Conservation (phyloP, 2,888 invertebrate genomes). For the Chrysopilus asiliformis region DNA sequence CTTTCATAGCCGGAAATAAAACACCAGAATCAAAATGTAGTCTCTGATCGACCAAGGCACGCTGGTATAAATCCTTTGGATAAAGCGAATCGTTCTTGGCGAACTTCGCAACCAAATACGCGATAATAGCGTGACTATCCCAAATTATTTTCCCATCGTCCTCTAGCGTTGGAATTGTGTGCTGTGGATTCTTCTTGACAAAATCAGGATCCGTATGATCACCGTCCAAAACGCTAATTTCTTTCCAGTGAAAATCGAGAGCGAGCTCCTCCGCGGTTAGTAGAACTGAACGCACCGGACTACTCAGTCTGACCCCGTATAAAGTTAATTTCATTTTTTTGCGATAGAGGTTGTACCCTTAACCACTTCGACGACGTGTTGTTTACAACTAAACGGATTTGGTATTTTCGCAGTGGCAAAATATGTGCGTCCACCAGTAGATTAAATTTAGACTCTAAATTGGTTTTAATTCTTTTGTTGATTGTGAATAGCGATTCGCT, state of each 20-base stretch:
- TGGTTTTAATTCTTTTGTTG: too few species aligned
- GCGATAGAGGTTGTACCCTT: too few species aligned
- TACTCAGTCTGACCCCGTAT: too few species aligned
- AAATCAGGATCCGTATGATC: slow-evolving; percentile 21
- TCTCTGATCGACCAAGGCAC: slow-evolving; percentile 24
- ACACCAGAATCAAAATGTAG: slow-evolving; percentile 16
- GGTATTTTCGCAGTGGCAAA: too few species aligned
- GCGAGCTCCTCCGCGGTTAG: slow-evolving; percentile 23
- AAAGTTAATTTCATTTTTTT: too few species aligned
- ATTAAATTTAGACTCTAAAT: too few species aligned
- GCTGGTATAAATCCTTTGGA: slow-evolving; percentile 23
- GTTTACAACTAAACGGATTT: too few species aligned
- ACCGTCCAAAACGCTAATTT: slow-evolving; percentile 14
- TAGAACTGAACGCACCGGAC: slow-evolving; percentile 23
- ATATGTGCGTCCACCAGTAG: too few species aligned
- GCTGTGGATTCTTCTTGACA: slow-evolving; percentile 26
- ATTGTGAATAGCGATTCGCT: too few species aligned
- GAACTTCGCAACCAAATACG: slow-evolving; percentile 21
- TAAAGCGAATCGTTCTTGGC: slow-evolving; percentile 21
- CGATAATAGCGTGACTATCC: slow-evolving; percentile 23
- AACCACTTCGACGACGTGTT: too few species aligned
- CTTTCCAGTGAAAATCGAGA: slow-evolving; percentile 7
- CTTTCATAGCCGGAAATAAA: background rate
- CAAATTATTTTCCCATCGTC: slow-evolving; percentile 19
- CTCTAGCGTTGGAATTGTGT: slow-evolving; percentile 19